A percentile compares a stretch with the other conserved stretches of the same genome.
Evolutionary conservation across 1,140 invertebrate species (phyloP).

Genomic region (Zaprionus vittiger): DNA sequence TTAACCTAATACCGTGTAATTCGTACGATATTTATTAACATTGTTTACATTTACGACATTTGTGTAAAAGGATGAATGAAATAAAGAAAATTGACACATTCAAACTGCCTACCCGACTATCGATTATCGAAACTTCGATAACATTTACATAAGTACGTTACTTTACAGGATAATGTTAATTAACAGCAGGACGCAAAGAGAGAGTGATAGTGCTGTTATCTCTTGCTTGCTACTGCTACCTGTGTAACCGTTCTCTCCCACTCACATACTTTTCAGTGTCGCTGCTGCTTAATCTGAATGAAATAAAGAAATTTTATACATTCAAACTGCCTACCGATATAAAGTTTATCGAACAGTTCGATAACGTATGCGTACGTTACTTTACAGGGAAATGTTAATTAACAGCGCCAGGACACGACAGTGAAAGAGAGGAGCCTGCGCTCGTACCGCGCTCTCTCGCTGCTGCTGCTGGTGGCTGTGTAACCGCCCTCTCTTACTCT

Average conservation of each 20-base stretch:
- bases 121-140: not conserved
- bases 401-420: conserved; percentile 13
- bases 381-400: conserved; percentile 8
- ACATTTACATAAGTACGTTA: not conserved
- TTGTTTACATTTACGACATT: conserved; percentile 70
- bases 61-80: conserved; percentile 74
- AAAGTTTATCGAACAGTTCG: not conserved
- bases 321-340: conserved; percentile 33
- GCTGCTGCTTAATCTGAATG: conserved; percentile 26
- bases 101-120: conserved; percentile 16
- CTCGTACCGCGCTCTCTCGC: conserved; percentile 19
- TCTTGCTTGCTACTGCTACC: not conserved
- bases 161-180: not conserved
- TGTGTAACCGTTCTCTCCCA: not conserved
- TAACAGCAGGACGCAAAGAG: not conserved
- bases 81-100: conserved; percentile 80
- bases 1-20: conserved; percentile 55
- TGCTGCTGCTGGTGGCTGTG: not conserved
- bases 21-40: conserved; percentile 79
- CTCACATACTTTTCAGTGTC: not conserved
- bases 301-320: conserved; percentile 79
- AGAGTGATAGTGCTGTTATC: conserved; percentile 1
- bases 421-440: conserved; percentile 2
- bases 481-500: conserved; percentile 1
- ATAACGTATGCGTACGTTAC: conserved; percentile 7